A percentile compares a stretch with the other conserved stretches of the same genome.
phyloP scores from a whole-genome alignment of 2,888 invertebrate species.

The Tenthredo distinguenda region DNA sequence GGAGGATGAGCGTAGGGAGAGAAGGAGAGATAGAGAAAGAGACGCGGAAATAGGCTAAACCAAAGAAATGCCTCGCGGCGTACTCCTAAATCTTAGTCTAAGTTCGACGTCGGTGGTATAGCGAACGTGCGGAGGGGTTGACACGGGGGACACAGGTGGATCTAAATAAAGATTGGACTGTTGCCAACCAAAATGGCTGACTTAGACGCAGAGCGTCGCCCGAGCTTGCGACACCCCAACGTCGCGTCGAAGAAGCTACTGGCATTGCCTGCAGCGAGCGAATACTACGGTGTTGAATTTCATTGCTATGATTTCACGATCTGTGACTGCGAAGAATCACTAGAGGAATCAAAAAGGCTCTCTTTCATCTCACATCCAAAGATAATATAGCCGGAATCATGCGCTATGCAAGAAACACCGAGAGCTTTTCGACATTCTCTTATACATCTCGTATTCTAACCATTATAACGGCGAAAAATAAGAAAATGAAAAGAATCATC shows the following conservation, averaged over 20 bases:
- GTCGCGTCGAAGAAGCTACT: background rate
- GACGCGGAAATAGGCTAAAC: conserved; percentile 51
- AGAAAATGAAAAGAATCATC: background rate
- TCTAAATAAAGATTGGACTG: conserved; percentile 78
- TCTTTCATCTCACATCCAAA: background rate
- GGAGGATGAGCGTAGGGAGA: conserved; percentile 50
- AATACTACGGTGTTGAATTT: conserved; percentile 65
- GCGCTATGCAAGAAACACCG: background rate
- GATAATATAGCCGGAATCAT: background rate
- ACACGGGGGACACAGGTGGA: conserved; percentile 78
- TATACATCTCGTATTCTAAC: background rate
- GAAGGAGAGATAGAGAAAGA: conserved; percentile 18
- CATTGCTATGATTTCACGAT: conserved; percentile 59
- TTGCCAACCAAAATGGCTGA: conserved; percentile 75
- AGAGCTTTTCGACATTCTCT: background rate
- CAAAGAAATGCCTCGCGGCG: conserved; percentile 47
- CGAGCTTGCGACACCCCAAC: conserved; percentile 60
- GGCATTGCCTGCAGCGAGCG: conserved; percentile 2
- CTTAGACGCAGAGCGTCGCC: conserved; percentile 55
- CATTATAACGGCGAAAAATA: background rate
- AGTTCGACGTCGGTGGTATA: conserved; percentile 59
- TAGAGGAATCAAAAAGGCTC: background rate
- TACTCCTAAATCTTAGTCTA: conserved; percentile 58
- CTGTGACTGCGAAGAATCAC: background rate
- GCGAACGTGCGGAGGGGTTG: conserved; percentile 63